phyloP scores from a whole-genome alignment of 1,140 invertebrate species.

The Copidosoma floridanum region DNA sequence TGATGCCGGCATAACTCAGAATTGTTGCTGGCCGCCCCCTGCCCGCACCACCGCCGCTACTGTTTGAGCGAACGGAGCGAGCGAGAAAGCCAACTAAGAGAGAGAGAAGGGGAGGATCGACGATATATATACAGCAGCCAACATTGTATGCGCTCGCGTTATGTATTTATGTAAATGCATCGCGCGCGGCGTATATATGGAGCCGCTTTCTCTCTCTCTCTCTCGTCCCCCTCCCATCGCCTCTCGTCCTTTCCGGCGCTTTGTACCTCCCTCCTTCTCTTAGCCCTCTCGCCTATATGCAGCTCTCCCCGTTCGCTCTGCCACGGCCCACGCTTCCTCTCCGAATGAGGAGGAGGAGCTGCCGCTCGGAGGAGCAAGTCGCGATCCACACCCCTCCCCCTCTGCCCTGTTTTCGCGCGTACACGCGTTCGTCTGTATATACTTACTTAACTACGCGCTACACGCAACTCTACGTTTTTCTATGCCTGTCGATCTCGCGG shows the following conservation, averaged over 20 bases:
- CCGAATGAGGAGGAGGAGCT: background rate
- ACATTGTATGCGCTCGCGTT: constrained; percentile 57
- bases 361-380: background rate
- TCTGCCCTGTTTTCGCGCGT: too few relatives aligned
- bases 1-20: constrained; percentile 54
- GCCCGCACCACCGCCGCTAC: background rate
- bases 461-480: background rate
- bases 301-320: background rate
- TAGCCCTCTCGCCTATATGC: constrained; percentile 5
- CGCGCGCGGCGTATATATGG: constrained; percentile 31
- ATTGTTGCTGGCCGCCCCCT: constrained; percentile 40
- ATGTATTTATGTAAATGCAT: constrained; percentile 60
- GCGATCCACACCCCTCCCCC: constrained; percentile 3
- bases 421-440: background rate
- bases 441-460: too few relatives aligned
- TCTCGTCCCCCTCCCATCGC: background rate
- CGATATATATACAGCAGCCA: constrained; percentile 57
- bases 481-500: constrained; percentile 13
- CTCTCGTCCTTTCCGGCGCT: constrained; percentile 1
- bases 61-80: background rate
- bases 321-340: background rate
- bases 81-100: background rate
- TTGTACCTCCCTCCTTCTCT: constrained; percentile 8
- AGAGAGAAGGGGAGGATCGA: constrained; percentile 50
- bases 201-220: constrained; percentile 28